Percentiles rank a stretch among this genome's conserved stretches.
phyloP scores from a whole-genome alignment of 2,113 vertebrate species.

The Bettongia penicillata region DNA sequence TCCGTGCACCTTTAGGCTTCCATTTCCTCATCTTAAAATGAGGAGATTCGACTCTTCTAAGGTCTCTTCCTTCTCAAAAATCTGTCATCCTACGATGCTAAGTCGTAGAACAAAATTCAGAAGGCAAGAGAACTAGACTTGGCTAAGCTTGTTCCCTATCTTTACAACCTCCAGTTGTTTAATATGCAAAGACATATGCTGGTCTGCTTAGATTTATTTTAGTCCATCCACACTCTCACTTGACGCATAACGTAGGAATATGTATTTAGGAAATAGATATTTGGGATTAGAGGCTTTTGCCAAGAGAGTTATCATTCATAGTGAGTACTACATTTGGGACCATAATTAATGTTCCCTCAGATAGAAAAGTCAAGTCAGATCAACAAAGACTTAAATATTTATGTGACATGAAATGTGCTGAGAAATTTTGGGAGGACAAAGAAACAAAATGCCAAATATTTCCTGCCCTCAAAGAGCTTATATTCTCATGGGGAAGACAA shows the following conservation, averaged over 20 bases:
- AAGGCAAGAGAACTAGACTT: not conserved
- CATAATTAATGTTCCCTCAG: not conserved
- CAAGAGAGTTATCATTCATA: not conserved
- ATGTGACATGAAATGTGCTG: not conserved
- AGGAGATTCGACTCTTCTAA: not conserved
- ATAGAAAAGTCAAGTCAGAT: not conserved
- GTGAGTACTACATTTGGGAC: not conserved
- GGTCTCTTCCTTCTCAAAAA: not conserved
- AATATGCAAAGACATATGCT: not conserved
- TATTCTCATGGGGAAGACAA: not conserved
- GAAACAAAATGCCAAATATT: not conserved
- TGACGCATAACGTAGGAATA: not conserved
- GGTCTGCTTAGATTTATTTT: not conserved
- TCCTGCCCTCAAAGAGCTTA: not conserved
- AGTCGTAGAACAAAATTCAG: not conserved
- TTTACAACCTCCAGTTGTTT: not conserved
- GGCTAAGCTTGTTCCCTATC: not conserved
- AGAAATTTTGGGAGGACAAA: not conserved
- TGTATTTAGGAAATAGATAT: not conserved
- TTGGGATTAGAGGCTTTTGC: not conserved
- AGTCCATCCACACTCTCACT: not conserved
- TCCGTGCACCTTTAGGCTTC: not conserved
- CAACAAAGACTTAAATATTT: not conserved
- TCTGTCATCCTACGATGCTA: not conserved
- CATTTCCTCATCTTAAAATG: not conserved